Percentiles rank a stretch among this genome's conserved stretches.
These are phyloP conservation scores for Melanargia galathea DNA, from an alignment of 2,888 invertebrate species.

Conservation along the genomic window DNA sequence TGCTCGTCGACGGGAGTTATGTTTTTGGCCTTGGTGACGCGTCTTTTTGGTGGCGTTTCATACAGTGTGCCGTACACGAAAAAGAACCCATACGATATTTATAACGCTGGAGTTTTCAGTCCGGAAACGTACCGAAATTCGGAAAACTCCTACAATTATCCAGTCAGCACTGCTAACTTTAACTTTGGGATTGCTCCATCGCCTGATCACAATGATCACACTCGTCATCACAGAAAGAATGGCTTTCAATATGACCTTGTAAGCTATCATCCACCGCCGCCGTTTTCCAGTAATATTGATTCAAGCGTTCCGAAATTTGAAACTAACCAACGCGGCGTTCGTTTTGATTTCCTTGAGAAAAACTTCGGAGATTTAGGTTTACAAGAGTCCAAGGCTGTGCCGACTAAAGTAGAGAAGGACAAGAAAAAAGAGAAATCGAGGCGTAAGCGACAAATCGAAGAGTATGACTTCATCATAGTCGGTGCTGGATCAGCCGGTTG, in stretches of 20 bases:
- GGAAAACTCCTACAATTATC: not conserved
- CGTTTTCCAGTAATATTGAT: slow-evolving; percentile 16
- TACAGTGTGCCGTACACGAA: slow-evolving; percentile 50
- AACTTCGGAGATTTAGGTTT: slow-evolving; percentile 52
- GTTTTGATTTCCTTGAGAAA: slow-evolving; percentile 40
- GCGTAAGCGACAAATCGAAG: slow-evolving; percentile 57
- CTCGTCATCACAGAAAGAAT: slow-evolving; percentile 12
- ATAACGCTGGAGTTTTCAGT: not conserved
- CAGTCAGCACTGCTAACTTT: not conserved
- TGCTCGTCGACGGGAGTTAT: slow-evolving; percentile 82
- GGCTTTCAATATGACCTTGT: slow-evolving; percentile 17
- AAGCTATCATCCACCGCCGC: slow-evolving; percentile 5
- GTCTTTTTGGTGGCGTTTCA: slow-evolving; percentile 80
- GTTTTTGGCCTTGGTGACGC: slow-evolving; percentile 81
- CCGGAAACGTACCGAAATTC: not conserved
- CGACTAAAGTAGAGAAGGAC: slow-evolving; percentile 39
- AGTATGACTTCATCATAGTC: slow-evolving; percentile 84
- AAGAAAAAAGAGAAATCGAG: slow-evolving; percentile 45
- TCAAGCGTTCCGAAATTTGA: slow-evolving; percentile 21
- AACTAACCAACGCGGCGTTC: slow-evolving; percentile 25
- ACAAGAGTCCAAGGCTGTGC: slow-evolving; percentile 52
- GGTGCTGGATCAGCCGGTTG: slow-evolving; percentile 87
- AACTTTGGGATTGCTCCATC: slow-evolving; percentile 12
- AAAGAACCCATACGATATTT: slow-evolving; percentile 8
- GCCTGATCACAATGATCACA: not conserved